Base-by-base conservation (phyloP, 92 coral and sea anemone genomes). In the Isaurus tuberculatus region DNA sequence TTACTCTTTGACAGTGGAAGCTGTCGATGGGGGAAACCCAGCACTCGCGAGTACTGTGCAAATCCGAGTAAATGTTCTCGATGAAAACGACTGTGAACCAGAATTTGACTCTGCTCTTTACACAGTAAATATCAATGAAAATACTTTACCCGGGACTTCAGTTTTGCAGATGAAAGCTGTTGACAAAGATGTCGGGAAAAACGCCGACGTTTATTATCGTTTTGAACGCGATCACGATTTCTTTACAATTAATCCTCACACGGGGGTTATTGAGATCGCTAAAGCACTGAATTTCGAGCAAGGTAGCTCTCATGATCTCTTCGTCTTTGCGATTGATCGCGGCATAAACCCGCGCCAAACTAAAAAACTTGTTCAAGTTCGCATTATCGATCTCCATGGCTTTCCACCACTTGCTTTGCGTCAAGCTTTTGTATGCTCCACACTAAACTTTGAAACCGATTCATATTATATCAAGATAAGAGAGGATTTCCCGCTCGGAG, bases 401-500 rank as follows among this genome's bases (percentile, higher is more conserved):
- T 94, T 65, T 67, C 92, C 98, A 10, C 94, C 91, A 14, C 94
- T 90, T 13, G 75, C 58, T 16, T 80, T 73, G 26, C 79, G 53
- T 48, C 63, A 85, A 74, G 78, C 79, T 27, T 36, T 40, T 65
- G 71, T 73, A 67, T 72, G 83, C n/a, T 4, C 66, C 30, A 63
- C 44, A 17, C 72, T 81, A 57, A 89, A 90, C 29, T 92, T 96
- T 71, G 90, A 88, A 58, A 90, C 88, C 25, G 80, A 78, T 20
- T 30, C 86, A 14, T 93, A 91, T 81, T 94, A 90, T 49, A 97
- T 90, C 58, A 89, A 94, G 86, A 89, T 96, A 16, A 88, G 98
- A 40, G 97, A 96, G 72, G 99, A 96, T 86, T 85, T 96, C 80
- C 98, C 99, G 9, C 87, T 92, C 30, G 91, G 91, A 13, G 92